These are phyloP conservation scores for Gulo gulo DNA, from an alignment of 2,113 vertebrate species.

Conservation along the genomic window DNA sequence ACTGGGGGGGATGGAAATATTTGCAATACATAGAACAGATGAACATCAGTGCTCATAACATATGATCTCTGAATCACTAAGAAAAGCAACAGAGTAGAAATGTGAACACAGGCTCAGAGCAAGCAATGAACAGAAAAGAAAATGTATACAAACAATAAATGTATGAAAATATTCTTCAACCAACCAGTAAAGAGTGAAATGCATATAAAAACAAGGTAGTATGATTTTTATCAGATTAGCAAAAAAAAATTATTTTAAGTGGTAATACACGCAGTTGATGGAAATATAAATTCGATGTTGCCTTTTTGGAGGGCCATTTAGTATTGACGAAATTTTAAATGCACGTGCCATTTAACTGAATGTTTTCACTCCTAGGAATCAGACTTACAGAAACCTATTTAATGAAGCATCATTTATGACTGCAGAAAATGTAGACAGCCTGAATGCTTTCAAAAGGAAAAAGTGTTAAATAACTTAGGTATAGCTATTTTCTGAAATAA, in stretches of 20 bases:
- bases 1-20: neutral
- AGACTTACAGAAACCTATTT: neutral
- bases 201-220: neutral
- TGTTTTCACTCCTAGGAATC: neutral
- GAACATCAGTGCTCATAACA: neutral
- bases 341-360: neutral
- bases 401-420: neutral
- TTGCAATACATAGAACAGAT: neutral
- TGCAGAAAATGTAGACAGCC: neutral
- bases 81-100: neutral
- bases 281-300: neutral
- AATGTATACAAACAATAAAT: neutral
- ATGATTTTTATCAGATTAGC: neutral
- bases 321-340: neutral
- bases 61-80: neutral
- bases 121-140: neutral
- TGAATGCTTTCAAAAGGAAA: neutral
- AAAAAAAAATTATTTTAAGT: neutral
- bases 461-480: neutral
- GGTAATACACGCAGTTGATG: neutral
- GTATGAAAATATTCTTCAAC: neutral
- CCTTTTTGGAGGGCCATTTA: neutral
- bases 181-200: neutral
- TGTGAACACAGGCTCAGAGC: neutral
- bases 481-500: neutral